Base-by-base conservation (phyloP, 2,113 vertebrate genomes). In the Eudyptes chrysolophus region DNA sequence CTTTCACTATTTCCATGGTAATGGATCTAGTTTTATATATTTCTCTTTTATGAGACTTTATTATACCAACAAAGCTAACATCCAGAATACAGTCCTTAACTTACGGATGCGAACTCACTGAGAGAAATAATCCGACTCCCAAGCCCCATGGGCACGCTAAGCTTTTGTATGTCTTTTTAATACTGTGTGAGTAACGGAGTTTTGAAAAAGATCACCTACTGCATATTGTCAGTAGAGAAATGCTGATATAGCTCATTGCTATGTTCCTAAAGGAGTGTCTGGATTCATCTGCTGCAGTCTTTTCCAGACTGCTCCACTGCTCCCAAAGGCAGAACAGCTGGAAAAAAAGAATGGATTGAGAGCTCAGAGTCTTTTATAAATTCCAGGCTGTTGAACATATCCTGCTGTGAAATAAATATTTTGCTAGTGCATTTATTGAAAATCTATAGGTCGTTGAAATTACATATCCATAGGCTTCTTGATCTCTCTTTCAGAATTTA, bases 1-100 rank as follows among this genome's bases (percentile, higher is more conserved):
- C 96, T 97, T 98, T 98, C 84, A 93, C 89, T 96, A 97, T 98
- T 97, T 98, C 93, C 95, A 94, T 91, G 94, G 95, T 96, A 97
- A 96, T 97, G 83, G 97, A 98, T 97, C 77, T 65, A 96, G 92
- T 96, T 98, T 96, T 97, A 97, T 98, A 95, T 94, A 97, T 97
- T 98, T 98, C 94, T 96, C 86, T 96, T 98, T 95, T 90, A 97
- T 97, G 85, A 95, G 86, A 97, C 87, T 97, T 97, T 95, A 97
- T 97, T 96, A 97, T 82, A 96, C 77, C 96, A 97, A 97, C 57
- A 97, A 84, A 94, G 86, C 77, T 97, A 97, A 97, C 54, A 97
- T 97, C 92, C 98, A 97, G 88, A 92, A 90, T 95, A 95, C 46
- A 84, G 84, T 71, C 88, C 94, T 97, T 96, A 97, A 97, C 42